These are phyloP conservation scores for Pseudomyrmex pallidus DNA, from an alignment of 1,140 invertebrate species.

Conservation along the genomic window DNA sequence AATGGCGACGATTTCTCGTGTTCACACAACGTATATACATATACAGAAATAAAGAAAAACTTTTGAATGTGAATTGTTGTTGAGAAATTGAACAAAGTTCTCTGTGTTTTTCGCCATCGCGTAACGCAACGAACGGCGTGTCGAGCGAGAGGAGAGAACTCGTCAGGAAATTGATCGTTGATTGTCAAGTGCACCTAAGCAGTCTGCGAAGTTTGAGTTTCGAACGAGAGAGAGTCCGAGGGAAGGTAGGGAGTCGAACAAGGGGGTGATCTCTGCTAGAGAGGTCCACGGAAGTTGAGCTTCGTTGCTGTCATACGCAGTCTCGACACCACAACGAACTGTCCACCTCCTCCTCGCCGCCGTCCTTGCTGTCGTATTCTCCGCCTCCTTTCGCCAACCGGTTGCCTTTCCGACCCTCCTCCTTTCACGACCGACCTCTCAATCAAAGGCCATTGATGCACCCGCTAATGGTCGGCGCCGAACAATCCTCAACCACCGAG, in stretches of 20 bases:
- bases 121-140: neutral
- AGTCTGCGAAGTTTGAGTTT: conserved; percentile 56
- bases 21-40: neutral
- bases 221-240: conserved; percentile 31
- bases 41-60: neutral
- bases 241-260: neutral
- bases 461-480: conserved; percentile 47
- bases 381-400: conserved; percentile 37
- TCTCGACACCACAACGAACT: conserved; percentile 44
- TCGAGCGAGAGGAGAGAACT: conserved; percentile 22
- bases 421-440: conserved; percentile 44
- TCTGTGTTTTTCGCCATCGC: neutral
- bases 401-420: conserved; percentile 54
- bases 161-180: conserved; percentile 65
- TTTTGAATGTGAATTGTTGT: neutral
- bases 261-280: conserved; percentile 40
- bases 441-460: conserved; percentile 62
- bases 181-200: conserved; percentile 54
- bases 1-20: conserved; percentile 28
- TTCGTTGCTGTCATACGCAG: conserved; percentile 65
- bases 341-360: conserved; percentile 23
- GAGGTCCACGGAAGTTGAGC: conserved; percentile 27
- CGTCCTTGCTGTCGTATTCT: conserved; percentile 4
- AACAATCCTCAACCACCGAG: conserved; percentile 47
- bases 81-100: neutral